A percentile compares a stretch with the other conserved stretches of the same genome.
Evolutionary conservation across 2,113 vertebrate genomes (phyloP).

Genomic region (Bufo gargarizans): DNA sequence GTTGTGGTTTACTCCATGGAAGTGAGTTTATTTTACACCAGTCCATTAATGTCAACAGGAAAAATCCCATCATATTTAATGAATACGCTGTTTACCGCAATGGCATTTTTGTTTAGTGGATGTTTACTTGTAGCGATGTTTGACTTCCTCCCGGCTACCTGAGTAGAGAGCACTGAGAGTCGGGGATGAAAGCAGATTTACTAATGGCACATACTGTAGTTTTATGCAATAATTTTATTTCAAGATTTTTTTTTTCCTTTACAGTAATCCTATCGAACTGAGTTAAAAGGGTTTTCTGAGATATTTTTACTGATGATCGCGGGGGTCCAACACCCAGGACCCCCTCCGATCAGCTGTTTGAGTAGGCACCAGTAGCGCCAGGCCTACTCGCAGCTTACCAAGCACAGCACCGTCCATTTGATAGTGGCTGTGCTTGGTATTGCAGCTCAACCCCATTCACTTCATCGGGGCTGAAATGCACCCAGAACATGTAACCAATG

Average conservation of each 20-base stretch:
- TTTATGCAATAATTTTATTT: not conserved
- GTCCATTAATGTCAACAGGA: conserved; percentile 43
- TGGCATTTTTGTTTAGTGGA: conserved; percentile 27
- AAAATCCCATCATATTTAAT: conserved; percentile 18
- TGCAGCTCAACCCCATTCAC: no score
- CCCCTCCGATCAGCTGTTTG: no score
- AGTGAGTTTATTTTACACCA: conserved; percentile 33
- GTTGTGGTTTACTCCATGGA: not conserved
- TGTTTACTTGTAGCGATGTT: conserved; percentile 18
- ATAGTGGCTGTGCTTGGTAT: no score
- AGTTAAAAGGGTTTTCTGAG: no score
- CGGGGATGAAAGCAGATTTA: not conserved
- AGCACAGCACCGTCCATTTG: no score
- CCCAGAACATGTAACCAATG: no score
- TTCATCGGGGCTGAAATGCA: no score
- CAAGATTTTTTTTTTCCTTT: not conserved
- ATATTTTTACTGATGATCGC: no score
- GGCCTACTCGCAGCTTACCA: no score
- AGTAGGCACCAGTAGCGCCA: no score
- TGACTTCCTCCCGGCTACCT: conserved; percentile 1
- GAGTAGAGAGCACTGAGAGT: not conserved
- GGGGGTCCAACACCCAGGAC: no score
- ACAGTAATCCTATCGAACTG: not conserved
- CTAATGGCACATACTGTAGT: not conserved
- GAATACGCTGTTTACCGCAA: conserved; percentile 6